Percentiles rank a stretch among this genome's conserved stretches.
phyloP scores from a whole-genome alignment of 2,113 vertebrate species.

The Myrmecophaga tridactyla region DNA sequence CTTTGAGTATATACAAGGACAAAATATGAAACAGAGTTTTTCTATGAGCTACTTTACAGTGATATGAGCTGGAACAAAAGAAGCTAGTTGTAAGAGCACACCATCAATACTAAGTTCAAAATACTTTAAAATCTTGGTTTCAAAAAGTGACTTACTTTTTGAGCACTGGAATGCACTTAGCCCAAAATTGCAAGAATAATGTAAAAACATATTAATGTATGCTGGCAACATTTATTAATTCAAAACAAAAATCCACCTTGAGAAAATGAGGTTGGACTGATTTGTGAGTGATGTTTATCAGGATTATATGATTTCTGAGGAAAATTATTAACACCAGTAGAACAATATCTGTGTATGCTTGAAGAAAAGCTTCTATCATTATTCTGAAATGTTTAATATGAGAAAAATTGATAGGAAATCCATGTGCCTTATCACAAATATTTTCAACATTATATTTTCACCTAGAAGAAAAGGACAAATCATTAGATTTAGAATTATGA shows the following conservation, averaged over 20 bases:
- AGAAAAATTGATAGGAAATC: not conserved
- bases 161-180: not conserved
- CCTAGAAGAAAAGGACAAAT: not conserved
- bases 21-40: not conserved
- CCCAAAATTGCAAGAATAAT: not conserved
- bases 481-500: not conserved
- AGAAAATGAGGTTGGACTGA: not conserved
- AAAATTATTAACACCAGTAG: not conserved
- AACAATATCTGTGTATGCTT: not conserved
- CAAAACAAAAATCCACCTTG: not conserved
- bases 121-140: not conserved
- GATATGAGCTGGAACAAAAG: not conserved
- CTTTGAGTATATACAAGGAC: not conserved
- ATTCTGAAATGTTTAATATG: not conserved
- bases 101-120: not conserved
- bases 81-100: not conserved
- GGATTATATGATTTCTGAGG: not conserved
- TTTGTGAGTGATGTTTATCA: not conserved
- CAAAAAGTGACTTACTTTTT: not conserved
- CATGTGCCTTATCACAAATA: not conserved
- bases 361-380: not conserved
- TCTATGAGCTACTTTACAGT: not conserved
- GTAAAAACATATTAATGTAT: not conserved
- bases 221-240: not conserved
- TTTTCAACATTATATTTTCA: not conserved